Base-by-base conservation (phyloP, 2,888 invertebrate genomes). In the Ornithoptera priamus region DNA sequence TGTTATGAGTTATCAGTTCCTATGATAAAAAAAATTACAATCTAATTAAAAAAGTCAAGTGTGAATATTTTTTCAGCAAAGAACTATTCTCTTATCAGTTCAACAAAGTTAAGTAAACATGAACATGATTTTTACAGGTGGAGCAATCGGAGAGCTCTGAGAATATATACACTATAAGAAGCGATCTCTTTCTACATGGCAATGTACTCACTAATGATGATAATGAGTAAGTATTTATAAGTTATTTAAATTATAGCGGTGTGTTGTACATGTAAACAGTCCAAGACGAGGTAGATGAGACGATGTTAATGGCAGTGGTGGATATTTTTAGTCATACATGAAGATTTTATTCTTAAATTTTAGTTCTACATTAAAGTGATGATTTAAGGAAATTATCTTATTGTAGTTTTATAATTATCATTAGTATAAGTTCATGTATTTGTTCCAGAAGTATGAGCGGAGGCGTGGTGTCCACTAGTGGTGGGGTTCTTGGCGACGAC, bases 161-260 rank as follows among this genome's bases (percentile, higher is more conserved):
- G 65, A 88, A 82, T 74, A 85, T 87, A 50, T 90, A 83, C 75
- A 87, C 90, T 1, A 86, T 92, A 67, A 80, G 90, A 56, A 91
- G 92, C 71, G 92, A 92, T 71, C 83, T 92, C 39, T 92, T 92
- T 78, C 86, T 92, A 1, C 91, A 90, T 69, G 90, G 90, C 10
- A 90, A 91, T 69, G 82, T 87, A 56, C 80, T 88, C 65, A 85
- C 85, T 63, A 90, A 88, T 66, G 92, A 92, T 61, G 92, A 92
- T 69, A 92, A 89, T 83, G 87, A 89, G 92, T 92, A 67, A 89
- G 89, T 88, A 15, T 20, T 46, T 22, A 10, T 15, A 24, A 24
- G 39, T 39, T 7, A 39, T 39, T 39, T 39, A 1, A 39, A 39
- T 39, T 39, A 8, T 39, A 39, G 7, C 10, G 7, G 10, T 10